Percentiles rank a stretch among this genome's conserved stretches.
phyloP scores from a whole-genome alignment of 1,140 invertebrate species.

The Olivierus martensii region DNA sequence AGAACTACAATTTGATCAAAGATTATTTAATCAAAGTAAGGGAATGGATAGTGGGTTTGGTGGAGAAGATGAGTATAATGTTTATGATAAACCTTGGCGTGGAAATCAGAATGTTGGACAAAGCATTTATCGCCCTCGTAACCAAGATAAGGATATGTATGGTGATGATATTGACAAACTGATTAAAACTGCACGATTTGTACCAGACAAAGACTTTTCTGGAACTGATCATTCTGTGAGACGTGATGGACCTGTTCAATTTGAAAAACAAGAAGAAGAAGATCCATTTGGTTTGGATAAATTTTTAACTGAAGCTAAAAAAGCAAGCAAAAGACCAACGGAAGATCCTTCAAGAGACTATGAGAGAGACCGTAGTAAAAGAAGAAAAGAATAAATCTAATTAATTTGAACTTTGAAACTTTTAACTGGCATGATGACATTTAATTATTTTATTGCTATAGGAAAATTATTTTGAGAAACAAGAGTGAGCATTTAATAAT shows the following conservation, averaged over 20 bases:
- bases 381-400: constrained; percentile 4
- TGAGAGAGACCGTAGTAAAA: constrained; percentile 8
- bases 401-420: no score
- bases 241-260: constrained; percentile 89
- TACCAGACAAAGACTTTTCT: constrained; percentile 91
- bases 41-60: constrained; percentile 95
- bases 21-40: constrained; percentile 88
- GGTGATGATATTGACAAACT: constrained; percentile 75
- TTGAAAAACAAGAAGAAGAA: constrained; percentile 74
- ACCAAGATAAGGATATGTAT: constrained; percentile 75
- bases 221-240: constrained; percentile 58
- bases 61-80: constrained; percentile 95
- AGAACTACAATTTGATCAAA: constrained; percentile 87
- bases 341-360: constrained; percentile 5
- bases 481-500: no score
- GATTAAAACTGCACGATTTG: constrained; percentile 69
- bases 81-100: constrained; percentile 77
- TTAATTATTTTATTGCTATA: no score
- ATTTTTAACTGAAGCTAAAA: constrained; percentile 93
- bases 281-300: constrained; percentile 97
- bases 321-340: constrained; percentile 36
- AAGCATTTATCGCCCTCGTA: constrained; percentile 83
- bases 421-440: no score
- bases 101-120: constrained; percentile 59
- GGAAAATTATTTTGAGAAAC: no score